Percentiles rank a stretch among this genome's conserved stretches.
Evolutionary conservation across 2,113 vertebrate species (phyloP).

Genomic region (Hypanus sabinus): DNA sequence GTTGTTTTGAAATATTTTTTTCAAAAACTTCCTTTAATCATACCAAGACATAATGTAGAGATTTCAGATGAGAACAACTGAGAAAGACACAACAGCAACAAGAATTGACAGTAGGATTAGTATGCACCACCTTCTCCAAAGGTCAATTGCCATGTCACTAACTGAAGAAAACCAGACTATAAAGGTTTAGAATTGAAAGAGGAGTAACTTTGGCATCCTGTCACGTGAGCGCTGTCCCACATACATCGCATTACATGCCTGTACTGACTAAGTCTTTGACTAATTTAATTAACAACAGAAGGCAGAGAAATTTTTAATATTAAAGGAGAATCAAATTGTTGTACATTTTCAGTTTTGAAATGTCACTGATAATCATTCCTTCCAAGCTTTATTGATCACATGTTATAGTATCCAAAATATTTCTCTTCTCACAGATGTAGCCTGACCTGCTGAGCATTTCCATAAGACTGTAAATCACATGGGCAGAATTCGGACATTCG

Average conservation of each 20-base stretch:
- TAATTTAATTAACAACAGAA: not conserved
- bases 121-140: not conserved
- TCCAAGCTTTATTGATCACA: not conserved
- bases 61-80: not conserved
- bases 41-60: not conserved
- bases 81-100: not conserved
- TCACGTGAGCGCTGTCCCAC: not conserved
- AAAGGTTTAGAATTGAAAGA: not conserved
- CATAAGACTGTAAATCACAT: too few species aligned
- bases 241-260: not conserved
- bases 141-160: not conserved
- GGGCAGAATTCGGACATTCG: too few species aligned
- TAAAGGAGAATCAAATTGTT: not conserved
- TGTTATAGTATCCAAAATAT: not conserved
- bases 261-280: not conserved
- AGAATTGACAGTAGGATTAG: not conserved
- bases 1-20: not conserved
- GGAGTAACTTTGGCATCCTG: not conserved
- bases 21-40: not conserved
- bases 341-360: not conserved
- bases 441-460: too few species aligned
- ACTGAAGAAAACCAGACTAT: not conserved
- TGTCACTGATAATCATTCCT: not conserved
- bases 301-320: not conserved
- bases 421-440: too few species aligned